Evolutionary conservation across 2,113 vertebrate species (phyloP).

Genomic region (Lampris incognitus): DNA sequence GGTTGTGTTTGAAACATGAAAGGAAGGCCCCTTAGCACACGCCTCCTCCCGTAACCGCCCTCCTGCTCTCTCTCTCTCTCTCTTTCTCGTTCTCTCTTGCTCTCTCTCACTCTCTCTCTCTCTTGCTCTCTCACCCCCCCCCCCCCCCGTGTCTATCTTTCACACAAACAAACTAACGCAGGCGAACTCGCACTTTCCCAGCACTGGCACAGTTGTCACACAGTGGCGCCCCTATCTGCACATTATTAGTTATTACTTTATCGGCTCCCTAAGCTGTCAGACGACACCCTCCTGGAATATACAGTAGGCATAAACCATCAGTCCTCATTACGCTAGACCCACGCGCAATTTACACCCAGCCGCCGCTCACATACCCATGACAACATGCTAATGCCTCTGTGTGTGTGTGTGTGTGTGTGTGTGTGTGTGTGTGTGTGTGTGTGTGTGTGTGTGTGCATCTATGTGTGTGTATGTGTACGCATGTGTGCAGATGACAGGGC

Average conservation of each 20-base stretch:
- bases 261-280: slow-evolving; percentile 84
- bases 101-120: slow-evolving; percentile 1
- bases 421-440: slow-evolving; percentile 8
- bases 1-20: slow-evolving; percentile 84
- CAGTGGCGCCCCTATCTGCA: slow-evolving; percentile 78
- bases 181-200: slow-evolving; percentile 42
- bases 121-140: slow-evolving; percentile 19
- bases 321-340: slow-evolving; percentile 81
- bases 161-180: slow-evolving; percentile 14
- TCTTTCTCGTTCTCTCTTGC: slow-evolving; percentile 17
- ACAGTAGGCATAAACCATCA: slow-evolving; percentile 80
- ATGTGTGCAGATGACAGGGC: slow-evolving; percentile 76
- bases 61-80: slow-evolving; percentile 21
- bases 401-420: slow-evolving; percentile 41
- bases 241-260: slow-evolving; percentile 86
- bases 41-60: slow-evolving; percentile 37
- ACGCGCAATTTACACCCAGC: slow-evolving; percentile 75
- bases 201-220: slow-evolving; percentile 77
- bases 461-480: slow-evolving; percentile 8
- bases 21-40: slow-evolving; percentile 72
- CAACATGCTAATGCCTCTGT: slow-evolving; percentile 77
- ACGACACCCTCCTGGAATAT: slow-evolving; percentile 81
- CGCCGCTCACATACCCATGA: slow-evolving; percentile 74
- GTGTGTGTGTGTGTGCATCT: background rate
- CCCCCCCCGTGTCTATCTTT: slow-evolving; percentile 30